Conservation (phyloP, 2,888 invertebrate species). For the Leucophora obtusa region DNA sequence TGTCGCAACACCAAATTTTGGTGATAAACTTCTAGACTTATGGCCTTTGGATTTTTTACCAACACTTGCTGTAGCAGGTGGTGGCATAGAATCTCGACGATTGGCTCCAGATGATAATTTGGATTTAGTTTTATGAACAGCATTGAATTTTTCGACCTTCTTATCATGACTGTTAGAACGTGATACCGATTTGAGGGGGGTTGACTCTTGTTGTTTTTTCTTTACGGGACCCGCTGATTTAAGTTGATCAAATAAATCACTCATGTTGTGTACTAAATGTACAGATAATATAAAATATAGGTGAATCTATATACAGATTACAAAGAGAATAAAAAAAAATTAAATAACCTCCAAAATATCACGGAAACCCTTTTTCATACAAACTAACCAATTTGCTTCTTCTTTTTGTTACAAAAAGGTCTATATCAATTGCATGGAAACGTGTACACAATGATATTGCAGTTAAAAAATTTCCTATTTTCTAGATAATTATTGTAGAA, state of each 20-base stretch:
- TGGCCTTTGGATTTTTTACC: slow-evolving; percentile 45
- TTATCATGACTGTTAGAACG: background rate
- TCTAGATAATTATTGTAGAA: background rate
- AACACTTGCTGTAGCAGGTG: slow-evolving; percentile 45
- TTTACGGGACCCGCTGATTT: slow-evolving; percentile 55
- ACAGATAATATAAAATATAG: background rate
- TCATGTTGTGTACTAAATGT: slow-evolving; percentile 52
- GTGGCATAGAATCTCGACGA: slow-evolving; percentile 65
- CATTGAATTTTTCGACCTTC: slow-evolving; percentile 32
- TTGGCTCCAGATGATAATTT: background rate
- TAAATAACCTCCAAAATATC: slow-evolving; percentile 49
- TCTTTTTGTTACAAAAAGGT: slow-evolving; percentile 22
- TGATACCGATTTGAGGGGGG: background rate
- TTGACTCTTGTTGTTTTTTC: slow-evolving; percentile 14
- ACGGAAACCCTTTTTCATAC: background rate
- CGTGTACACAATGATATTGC: background rate
- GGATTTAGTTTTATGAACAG: slow-evolving; percentile 14
- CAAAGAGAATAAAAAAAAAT: background rate
- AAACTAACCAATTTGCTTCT: slow-evolving; percentile 19
- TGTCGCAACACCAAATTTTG: slow-evolving; percentile 40
- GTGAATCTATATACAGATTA: too few relatives aligned
- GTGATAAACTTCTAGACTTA: slow-evolving; percentile 65
- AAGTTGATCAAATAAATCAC: slow-evolving; percentile 65
- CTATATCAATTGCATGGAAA: slow-evolving; percentile 10
- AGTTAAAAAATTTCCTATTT: background rate